phyloP scores from a whole-genome alignment of 2,113 vertebrate species.

The Antennarius striatus region DNA sequence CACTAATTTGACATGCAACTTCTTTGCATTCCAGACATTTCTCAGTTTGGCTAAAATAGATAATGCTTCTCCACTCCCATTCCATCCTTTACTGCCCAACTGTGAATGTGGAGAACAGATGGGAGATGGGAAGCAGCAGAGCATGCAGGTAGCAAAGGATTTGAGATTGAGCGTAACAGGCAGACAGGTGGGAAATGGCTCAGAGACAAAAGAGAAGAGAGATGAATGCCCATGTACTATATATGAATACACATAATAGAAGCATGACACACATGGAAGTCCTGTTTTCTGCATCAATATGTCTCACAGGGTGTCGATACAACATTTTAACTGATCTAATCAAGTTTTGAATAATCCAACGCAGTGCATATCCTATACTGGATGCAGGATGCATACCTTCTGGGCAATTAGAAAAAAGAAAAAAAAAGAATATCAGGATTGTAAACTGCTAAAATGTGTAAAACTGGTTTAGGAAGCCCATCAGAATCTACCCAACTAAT shows the following conservation, averaged over 20 bases:
- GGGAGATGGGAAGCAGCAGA: slow-evolving; percentile 48
- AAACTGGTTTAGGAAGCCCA: too few relatives aligned
- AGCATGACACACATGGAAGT: background rate
- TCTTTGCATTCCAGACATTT: slow-evolving; percentile 19
- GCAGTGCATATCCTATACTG: too few relatives aligned
- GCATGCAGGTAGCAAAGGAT: slow-evolving; percentile 42
- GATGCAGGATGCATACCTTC: too few relatives aligned
- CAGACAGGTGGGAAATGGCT: slow-evolving; percentile 25
- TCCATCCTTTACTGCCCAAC: slow-evolving; percentile 42
- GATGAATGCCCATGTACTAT: background rate
- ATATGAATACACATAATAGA: background rate
- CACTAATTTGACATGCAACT: background rate
- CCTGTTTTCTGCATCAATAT: background rate
- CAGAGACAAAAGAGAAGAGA: slow-evolving; percentile 11
- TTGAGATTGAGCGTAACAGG: slow-evolving; percentile 32
- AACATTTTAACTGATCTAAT: background rate
- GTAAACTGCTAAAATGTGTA: too few relatives aligned
- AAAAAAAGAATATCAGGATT: too few relatives aligned
- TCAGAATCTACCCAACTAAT: too few relatives aligned
- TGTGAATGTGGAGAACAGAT: slow-evolving; percentile 49
- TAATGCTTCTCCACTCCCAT: slow-evolving; percentile 32
- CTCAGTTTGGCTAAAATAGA: slow-evolving; percentile 47
- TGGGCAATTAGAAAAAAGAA: too few relatives aligned
- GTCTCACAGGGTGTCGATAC: background rate
- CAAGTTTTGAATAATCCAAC: background rate